Conservation (phyloP, 2,113 vertebrate genomes). For the Ciconia boyciana region DNA sequence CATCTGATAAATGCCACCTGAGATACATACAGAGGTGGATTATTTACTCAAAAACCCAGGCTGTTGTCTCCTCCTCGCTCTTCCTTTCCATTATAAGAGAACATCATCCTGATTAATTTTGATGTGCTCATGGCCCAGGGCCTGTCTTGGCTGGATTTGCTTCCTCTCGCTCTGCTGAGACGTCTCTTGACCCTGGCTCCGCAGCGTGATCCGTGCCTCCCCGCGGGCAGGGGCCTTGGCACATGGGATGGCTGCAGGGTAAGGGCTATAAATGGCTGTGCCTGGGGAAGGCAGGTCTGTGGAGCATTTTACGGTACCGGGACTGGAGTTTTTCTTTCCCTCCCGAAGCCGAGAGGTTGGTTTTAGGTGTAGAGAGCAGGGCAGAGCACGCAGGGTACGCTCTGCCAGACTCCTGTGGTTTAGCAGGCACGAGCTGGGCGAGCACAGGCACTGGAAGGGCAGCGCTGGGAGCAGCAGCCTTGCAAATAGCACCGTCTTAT, state of each 20-base stretch:
- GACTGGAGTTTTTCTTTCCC: not conserved
- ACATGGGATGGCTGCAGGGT: not conserved
- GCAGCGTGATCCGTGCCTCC: not conserved
- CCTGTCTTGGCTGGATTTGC: not conserved
- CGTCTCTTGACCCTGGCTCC: not conserved
- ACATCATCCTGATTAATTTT: not conserved
- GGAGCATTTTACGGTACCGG: not conserved
- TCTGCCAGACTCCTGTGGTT: not conserved
- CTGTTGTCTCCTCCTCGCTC: not conserved
- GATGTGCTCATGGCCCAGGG: not conserved
- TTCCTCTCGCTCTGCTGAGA: not conserved
- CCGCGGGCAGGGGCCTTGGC: accelerated
- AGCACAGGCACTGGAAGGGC: not conserved
- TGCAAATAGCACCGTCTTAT: not conserved
- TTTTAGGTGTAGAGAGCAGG: not conserved
- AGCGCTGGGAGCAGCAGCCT: not conserved
- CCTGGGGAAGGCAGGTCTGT: not conserved
- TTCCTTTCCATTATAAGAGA: not conserved
- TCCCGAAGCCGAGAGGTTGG: not conserved
- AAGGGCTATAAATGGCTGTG: not conserved
- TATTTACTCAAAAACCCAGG: not conserved
- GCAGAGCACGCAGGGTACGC: accelerated
- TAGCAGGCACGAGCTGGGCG: accelerated
- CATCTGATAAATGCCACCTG: no score
- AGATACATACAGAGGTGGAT: not conserved